Base-by-base conservation (phyloP, 2,888 invertebrate genomes). In the Hydropsyche betteni region DNA sequence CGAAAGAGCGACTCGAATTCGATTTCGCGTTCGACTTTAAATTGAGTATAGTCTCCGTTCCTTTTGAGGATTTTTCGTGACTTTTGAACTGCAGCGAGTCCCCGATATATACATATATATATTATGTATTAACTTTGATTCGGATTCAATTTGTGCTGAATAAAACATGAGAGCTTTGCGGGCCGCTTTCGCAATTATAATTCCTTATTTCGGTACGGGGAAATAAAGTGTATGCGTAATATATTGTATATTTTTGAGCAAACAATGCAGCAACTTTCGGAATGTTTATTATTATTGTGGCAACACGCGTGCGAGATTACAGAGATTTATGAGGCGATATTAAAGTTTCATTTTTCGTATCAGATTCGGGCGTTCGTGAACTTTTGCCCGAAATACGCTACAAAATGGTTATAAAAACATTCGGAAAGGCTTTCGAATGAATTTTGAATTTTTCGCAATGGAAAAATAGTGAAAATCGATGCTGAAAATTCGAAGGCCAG, bases 331-430 rank as follows among this genome's bases (percentile, higher is more conserved):
- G 51, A 16, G 24, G 44, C 69, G 69, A 69, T 69, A 69, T 69
- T 69, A 51, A 69, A 69, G 69, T 69, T 69, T 69, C 69, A 69
- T 69, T 69, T 68, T 69, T 51, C 10, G 50, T 69, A 69, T 69
- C 69, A 69, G 69, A 69, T 69, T 51, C 16, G 44, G 24, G 6
- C 69, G 69, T 50, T 69, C 50, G 69, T 69, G 51, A 69, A 69
- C 51, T 51, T 51, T 69, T 14, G 14, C 53, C 7, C 10, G 53
- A 5, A 5, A 6, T 10, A 24, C 44, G 44, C 7, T 44, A 44
- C 44, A 44, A 44, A 44, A 44, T 10, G 6, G 44, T 44, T 44
- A 10, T 10, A 10, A 44, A 44, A 44, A 24, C 34, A 6, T 33
- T 34, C 12, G 34, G 34, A 64, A 64, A 55, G 2, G 24, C n/a